Percentiles rank a stretch among this genome's conserved stretches.
Evolutionary conservation across 2,797 vertebrate genomes (phyloP).

Genomic region (Miichthys miiuy): DNA sequence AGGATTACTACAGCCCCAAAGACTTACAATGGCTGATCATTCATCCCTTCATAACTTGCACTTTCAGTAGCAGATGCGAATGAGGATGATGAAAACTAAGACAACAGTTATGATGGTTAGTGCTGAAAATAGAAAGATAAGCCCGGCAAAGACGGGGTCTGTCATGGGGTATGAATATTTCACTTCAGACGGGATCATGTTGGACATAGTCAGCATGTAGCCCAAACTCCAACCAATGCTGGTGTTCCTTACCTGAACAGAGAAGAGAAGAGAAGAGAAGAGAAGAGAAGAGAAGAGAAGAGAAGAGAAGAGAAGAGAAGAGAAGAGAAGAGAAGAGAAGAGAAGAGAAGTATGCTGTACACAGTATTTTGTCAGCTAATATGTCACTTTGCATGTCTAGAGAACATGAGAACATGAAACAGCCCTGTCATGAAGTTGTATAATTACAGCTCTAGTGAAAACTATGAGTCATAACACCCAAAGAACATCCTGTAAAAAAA

Average conservation of each 20-base stretch:
- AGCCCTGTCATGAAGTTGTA: conserved; percentile 4
- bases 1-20: conserved; percentile 11
- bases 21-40: conserved; percentile 5
- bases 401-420: not conserved
- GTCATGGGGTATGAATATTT: conserved; percentile 87
- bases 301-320: not conserved
- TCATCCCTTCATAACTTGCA: conserved; percentile 8
- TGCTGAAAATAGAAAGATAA: conserved; percentile 89
- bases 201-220: conserved; percentile 95
- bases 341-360: not conserved
- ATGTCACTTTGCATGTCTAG: not conserved
- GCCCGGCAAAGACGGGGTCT: conserved; percentile 86
- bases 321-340: not conserved
- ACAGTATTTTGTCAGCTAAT: not conserved
- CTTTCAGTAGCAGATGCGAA: conserved; percentile 82
- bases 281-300: not conserved
- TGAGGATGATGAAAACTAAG: conserved; percentile 83
- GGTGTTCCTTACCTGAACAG: conserved; percentile 88
- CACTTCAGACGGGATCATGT: conserved; percentile 94
- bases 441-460: conserved; percentile 27
- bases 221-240: conserved; percentile 95
- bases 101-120: conserved; percentile 86
- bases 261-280: not conserved
- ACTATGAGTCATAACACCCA: conserved; percentile 52
- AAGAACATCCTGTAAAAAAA: not conserved